A percentile compares a stretch with the other conserved stretches of the same genome.
These are phyloP conservation scores for Tillus elongatus DNA, from an alignment of 2,888 invertebrate genomes.

Conservation along the genomic window DNA sequence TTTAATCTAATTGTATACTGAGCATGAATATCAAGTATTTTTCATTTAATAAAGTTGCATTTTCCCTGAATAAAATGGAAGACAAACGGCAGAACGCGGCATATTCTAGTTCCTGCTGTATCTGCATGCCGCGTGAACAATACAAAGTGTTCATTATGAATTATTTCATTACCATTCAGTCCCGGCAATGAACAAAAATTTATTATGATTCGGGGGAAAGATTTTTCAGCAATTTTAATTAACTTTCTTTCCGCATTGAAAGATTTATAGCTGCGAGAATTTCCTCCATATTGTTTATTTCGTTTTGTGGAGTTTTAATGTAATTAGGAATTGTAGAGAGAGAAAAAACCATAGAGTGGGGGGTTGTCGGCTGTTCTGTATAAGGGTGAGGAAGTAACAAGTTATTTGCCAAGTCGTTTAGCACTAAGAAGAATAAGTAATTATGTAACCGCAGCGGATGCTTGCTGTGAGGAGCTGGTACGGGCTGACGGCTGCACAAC, in stretches of 20 bases:
- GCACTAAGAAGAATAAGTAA: slow-evolving; percentile 30
- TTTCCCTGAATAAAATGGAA: too few relatives aligned
- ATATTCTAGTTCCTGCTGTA: too few relatives aligned
- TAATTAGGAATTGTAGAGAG: slow-evolving; percentile 17
- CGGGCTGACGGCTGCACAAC: too few relatives aligned
- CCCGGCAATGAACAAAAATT: not conserved
- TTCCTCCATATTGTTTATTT: slow-evolving; percentile 21
- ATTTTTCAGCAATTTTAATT: slow-evolving; percentile 21
- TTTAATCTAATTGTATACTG: too few relatives aligned
- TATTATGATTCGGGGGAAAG: slow-evolving; percentile 1
- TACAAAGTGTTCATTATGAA: too few relatives aligned
- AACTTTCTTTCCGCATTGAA: slow-evolving; percentile 18
- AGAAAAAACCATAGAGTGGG: slow-evolving; percentile 11
- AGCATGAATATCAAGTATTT: too few relatives aligned
- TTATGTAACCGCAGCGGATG: slow-evolving; percentile 28
- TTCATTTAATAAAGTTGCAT: too few relatives aligned
- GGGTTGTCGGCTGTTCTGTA: too few relatives aligned
- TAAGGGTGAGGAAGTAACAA: slow-evolving; percentile 28
- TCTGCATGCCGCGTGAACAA: too few relatives aligned
- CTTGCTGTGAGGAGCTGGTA: slow-evolving; percentile 22
- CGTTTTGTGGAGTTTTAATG: slow-evolving; percentile 19
- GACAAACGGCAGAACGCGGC: too few relatives aligned
- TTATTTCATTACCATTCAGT: not conserved
- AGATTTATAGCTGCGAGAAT: slow-evolving; percentile 19
- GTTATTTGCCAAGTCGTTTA: slow-evolving; percentile 33